Evolutionary conservation across 2,888 invertebrate species (phyloP), one percentile per base, ranked within the genome.

Genomic region (Hemithea aestivaria): DNA sequence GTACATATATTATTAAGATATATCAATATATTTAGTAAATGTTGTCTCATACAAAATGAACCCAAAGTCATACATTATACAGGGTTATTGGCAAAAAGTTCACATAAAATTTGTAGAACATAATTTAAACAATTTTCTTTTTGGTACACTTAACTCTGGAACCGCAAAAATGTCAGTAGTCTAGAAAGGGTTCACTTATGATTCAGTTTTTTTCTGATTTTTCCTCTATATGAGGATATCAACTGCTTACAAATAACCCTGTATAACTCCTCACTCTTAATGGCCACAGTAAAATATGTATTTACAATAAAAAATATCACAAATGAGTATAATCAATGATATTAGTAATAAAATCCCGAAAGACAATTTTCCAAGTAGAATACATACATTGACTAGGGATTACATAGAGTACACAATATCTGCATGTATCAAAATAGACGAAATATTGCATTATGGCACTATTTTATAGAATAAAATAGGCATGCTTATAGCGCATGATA

Each of bases 291-390:
- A 16, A 2, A 16, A 16, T 35, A 56, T 41, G 51, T 76, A 78
- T 80, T 78, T 78, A 81, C 77, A 75, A 68, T 53, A 69, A 64
- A 68, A 67, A 72, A 72, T 79, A 82, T 82, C 79, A 83, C 83
- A 82, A 71, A 73, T 66, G 69, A 77, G 72, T 77, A 73, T 69
- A 72, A 16, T 64, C 62, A 58, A 59, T 61, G 62, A 62, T 53
- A 57, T 65, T 62, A 62, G 55, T 51, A 55, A 39, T 45, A 47
- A 54, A 50, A 41, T 27, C 35, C 36, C 40, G 37, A 49, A 45
- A 45, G 33, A 43, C 27, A 48, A 44, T 38, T 38, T 53, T 53
- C 53, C 52, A 51, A 55, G 56, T 51, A 63, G 58, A 62, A 63
- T 63, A 65, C 48, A 64, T 62, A 64, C 58, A 54, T 66, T 79